These are phyloP conservation scores for Gadopsis marmoratus DNA, from an alignment of 2,797 vertebrate species.

Conservation along the genomic window DNA sequence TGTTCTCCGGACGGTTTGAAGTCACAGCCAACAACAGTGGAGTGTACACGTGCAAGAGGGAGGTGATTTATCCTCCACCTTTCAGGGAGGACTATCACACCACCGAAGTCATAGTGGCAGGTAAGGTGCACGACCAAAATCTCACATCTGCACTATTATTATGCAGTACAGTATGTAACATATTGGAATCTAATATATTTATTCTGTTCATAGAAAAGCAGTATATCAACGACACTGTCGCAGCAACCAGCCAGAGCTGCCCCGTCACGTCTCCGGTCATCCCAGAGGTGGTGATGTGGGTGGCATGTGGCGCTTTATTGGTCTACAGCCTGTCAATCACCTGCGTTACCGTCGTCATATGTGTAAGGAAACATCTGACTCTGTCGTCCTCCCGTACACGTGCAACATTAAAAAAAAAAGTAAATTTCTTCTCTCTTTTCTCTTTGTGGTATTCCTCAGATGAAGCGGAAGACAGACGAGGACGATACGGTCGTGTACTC, in stretches of 20 bases:
- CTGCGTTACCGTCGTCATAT: neutral
- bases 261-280: neutral
- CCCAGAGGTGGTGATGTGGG: constrained; percentile 12
- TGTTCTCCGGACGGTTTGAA: neutral
- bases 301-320: constrained; percentile 15
- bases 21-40: neutral
- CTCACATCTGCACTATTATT: neutral
- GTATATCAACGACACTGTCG: neutral
- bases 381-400: neutral
- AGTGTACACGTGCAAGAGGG: constrained; percentile 1
- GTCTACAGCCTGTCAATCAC: constrained; percentile 50
- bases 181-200: neutral
- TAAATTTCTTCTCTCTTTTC: neutral
- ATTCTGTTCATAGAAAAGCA: neutral
- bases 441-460: constrained; percentile 25
- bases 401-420: neutral
- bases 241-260: neutral
- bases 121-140: neutral
- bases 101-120: constrained; percentile 9
- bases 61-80: constrained; percentile 24
- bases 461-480: constrained; percentile 30
- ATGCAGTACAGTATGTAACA: neutral
- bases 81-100: neutral
- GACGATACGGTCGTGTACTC: constrained; percentile 36
- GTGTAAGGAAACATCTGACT: constrained; percentile 28